phyloP scores from a whole-genome alignment of 2,888 invertebrate species.

The Nephrotoma flavescens region DNA sequence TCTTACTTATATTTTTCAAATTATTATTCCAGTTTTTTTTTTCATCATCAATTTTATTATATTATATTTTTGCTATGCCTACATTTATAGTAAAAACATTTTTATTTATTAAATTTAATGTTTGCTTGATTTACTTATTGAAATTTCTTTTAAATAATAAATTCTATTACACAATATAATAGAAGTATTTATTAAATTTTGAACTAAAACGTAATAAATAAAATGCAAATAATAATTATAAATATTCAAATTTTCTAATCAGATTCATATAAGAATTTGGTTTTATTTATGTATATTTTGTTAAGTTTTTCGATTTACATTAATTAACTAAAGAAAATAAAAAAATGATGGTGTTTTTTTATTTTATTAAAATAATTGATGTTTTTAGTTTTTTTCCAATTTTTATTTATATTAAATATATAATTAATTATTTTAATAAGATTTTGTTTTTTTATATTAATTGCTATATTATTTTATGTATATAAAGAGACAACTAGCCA shows the following conservation, averaged over 20 bases:
- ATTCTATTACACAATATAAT: not conserved
- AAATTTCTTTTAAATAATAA: not conserved
- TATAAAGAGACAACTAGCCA: not conserved
- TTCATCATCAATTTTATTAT: not conserved
- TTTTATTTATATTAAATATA: not conserved
- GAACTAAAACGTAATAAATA: not conserved
- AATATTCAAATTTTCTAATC: not conserved
- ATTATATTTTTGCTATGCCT: not conserved
- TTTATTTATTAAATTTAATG: not conserved
- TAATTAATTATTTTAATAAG: not conserved
- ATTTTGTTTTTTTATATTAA: not conserved
- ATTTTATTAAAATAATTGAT: not conserved
- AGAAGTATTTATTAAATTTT: not conserved
- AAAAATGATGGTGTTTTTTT: not conserved
- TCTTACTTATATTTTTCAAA: not conserved
- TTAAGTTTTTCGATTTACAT: too few relatives aligned
- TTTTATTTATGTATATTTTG: not conserved
- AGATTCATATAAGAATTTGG: not conserved
- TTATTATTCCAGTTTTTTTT: not conserved
- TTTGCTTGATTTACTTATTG: not conserved
- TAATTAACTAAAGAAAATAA: not conserved
- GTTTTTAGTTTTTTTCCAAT: not conserved
- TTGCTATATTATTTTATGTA: not conserved
- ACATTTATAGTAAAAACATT: not conserved
- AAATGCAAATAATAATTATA: not conserved